A percentile compares a stretch with the other conserved stretches of the same genome.
These are phyloP conservation scores for Atractosteus spatula DNA, from an alignment of 2,113 vertebrate species.

Conservation along the genomic window DNA sequence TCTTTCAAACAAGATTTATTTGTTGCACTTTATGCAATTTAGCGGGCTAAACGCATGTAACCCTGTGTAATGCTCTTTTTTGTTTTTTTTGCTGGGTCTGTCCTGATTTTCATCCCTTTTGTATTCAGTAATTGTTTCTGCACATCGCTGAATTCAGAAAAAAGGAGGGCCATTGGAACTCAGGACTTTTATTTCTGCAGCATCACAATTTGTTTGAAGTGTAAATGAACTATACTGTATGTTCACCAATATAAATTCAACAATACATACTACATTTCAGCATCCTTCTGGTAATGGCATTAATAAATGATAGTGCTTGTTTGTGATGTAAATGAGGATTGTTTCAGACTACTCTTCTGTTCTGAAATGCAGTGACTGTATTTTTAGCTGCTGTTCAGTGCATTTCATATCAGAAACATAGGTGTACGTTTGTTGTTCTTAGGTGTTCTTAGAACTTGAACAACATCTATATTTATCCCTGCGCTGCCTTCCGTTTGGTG, in stretches of 20 bases:
- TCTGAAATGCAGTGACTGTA: not conserved
- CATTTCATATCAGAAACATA: not conserved
- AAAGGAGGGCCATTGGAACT: no score
- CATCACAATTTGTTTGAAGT: not conserved
- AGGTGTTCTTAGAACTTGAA: no score
- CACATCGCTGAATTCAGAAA: no score
- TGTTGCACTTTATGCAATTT: no score
- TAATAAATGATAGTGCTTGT: not conserved
- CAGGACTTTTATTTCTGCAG: not conserved
- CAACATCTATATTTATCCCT: no score
- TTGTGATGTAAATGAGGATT: conserved; percentile 2
- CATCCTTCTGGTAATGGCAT: not conserved
- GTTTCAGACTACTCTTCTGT: not conserved
- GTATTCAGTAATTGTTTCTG: no score
- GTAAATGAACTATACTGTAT: not conserved
- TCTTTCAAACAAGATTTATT: no score
- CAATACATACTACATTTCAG: not conserved
- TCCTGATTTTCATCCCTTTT: no score
- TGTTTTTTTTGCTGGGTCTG: no score
- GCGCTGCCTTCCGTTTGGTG: no score
- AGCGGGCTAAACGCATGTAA: no score
- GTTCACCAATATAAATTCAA: not conserved
- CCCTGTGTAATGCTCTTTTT: no score
- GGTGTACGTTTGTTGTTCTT: not conserved
- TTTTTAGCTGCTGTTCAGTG: not conserved